Conservation (phyloP, 2,888 invertebrate genomes). For the Sarcophaga caerulescens region DNA sequence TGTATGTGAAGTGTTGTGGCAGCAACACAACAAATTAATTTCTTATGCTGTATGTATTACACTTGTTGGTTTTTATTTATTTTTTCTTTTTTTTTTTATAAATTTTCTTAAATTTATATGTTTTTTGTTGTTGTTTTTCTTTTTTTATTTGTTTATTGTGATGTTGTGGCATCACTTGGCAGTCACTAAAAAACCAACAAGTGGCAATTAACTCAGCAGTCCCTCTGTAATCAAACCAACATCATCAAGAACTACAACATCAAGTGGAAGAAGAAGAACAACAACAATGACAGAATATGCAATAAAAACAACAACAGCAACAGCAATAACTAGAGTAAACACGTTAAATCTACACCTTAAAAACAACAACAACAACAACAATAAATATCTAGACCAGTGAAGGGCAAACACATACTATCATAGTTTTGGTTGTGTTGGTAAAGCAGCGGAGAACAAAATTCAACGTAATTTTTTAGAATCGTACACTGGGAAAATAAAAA, state of each 20-base stretch:
- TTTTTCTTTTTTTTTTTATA: not conserved
- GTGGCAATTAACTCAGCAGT: conserved; percentile 70
- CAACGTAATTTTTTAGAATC: too few species aligned
- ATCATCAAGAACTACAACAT: conserved; percentile 51
- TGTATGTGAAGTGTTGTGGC: conserved; percentile 47
- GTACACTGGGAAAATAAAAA: too few species aligned
- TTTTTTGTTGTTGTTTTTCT: conserved; percentile 62
- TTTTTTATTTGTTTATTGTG: conserved; percentile 63
- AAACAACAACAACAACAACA: conserved; percentile 54
- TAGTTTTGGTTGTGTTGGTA: too few species aligned
- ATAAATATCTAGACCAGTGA: too few species aligned
- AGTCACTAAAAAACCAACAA: conserved; percentile 69
- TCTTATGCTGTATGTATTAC: conserved; percentile 42
- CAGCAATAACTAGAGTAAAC: conserved; percentile 44
- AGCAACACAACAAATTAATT: conserved; percentile 63
- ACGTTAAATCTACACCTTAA: conserved; percentile 59
- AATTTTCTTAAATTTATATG: conserved; percentile 26
- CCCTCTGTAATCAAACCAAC: conserved; percentile 62
- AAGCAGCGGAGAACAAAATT: too few species aligned
- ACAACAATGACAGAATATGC: conserved; percentile 18
- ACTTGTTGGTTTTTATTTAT: conserved; percentile 34
- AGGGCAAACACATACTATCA: too few species aligned
- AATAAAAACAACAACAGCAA: conserved; percentile 44
- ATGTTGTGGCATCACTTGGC: conserved; percentile 74
- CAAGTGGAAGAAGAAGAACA: conserved; percentile 24